These are phyloP conservation scores for Hyaena hyaena DNA, from an alignment of 2,113 vertebrate species.

Conservation along the genomic window DNA sequence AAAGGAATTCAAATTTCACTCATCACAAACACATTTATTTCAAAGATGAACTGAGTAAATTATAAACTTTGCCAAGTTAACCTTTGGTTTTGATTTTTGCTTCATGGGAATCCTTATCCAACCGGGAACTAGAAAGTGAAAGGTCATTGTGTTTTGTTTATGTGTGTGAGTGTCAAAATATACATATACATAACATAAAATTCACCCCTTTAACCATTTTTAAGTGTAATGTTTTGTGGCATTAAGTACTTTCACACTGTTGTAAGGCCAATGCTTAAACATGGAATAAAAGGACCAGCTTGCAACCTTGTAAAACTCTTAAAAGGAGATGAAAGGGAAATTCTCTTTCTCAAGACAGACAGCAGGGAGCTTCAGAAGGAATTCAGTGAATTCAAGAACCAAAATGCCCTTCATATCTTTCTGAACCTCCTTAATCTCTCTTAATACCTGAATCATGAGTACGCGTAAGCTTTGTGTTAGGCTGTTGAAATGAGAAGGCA, in stretches of 20 bases:
- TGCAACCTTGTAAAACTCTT: neutral
- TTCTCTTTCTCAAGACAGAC: neutral
- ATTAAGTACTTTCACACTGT: neutral
- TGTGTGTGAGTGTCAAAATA: neutral
- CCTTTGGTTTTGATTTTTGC: constrained; percentile 50
- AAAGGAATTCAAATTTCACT: constrained; percentile 29
- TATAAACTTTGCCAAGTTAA: constrained; percentile 10
- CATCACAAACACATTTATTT: constrained; percentile 41
- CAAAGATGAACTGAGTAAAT: constrained; percentile 1
- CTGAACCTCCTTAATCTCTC: neutral
- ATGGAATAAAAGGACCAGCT: neutral
- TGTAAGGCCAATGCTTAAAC: constrained; percentile 6
- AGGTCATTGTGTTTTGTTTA: neutral
- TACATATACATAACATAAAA: constrained; percentile 13
- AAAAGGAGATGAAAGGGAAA: constrained; percentile 31
- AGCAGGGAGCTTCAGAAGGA: neutral
- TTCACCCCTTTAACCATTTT: neutral
- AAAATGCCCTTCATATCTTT: neutral
- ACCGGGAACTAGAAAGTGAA: constrained; percentile 21
- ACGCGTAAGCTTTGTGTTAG: neutral
- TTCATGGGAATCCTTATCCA: constrained; percentile 35
- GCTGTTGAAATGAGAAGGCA: neutral
- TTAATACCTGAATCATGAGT: neutral
- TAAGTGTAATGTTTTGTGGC: neutral
- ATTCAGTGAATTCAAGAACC: neutral